Base-by-base conservation (phyloP, 2,113 vertebrate species). In the Tauraco erythrolophus region DNA sequence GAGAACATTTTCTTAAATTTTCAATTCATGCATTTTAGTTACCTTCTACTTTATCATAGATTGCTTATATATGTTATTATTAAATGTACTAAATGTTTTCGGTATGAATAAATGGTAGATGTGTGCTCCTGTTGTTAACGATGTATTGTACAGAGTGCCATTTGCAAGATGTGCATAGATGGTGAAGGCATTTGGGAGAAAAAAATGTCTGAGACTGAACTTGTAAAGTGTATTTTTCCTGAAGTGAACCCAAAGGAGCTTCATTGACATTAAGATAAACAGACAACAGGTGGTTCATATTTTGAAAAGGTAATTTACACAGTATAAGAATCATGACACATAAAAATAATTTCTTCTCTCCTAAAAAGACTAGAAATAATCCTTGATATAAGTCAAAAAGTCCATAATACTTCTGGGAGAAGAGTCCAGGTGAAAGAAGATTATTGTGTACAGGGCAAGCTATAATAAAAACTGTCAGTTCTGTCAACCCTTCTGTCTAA, bases 391-490 rank as follows among this genome's bases (percentile, higher is more conserved):
- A 98, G 88, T 97, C 74, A 97, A 97, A 96, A 95, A 96, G 70
- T 96, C 97, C 92, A 88, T 94, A 95, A 96, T 83, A 74, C 95
- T 97, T 94, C 71, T 93, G 92, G 95, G 97, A 96, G 95, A 97
- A 84, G 39, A 91, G 97, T 92, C 62, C 92, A 97, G 81, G 96
- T 90, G 54, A 98, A 98, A 88, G 97, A 98, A 98, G 97, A 98
- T 98, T 98, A 98, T 97, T 97, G 96, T 97, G 95, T 97, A 86
- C 95, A 96, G 90, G 90, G 93, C 96, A 97, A 97, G 92, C 98
- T 98, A 76, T 98, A 98, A 98, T 98, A 98, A 98, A 98, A 98
- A 53, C 97, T 97, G 95, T 98, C 97, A 98, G 94, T 87, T 95
- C 96, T 97, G 97, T 98, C 98, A 97, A 87, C 84, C 66, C 56